A percentile compares a stretch with the other conserved stretches of the same genome.
Evolutionary conservation across 2,113 vertebrate genomes (phyloP).

Genomic region (Ancistrus triradiatus): DNA sequence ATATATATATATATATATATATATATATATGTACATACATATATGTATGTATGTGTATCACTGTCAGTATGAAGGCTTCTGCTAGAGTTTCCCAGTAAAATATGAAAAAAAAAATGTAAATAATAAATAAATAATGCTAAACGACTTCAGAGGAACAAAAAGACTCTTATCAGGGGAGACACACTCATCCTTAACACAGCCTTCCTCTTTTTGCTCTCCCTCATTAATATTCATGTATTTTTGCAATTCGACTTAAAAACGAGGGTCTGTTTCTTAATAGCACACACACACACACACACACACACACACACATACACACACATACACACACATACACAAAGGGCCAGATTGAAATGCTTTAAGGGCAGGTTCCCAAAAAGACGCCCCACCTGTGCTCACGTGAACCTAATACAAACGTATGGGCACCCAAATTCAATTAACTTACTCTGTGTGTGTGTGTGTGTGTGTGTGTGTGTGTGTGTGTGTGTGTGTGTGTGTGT

Average conservation of each 20-base stretch:
- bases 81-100: neutral
- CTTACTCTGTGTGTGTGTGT: conserved; percentile 50
- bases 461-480: conserved; percentile 47
- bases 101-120: neutral
- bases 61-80: neutral
- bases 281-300: neutral
- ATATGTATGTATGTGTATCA: neutral
- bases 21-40: too few relatives aligned
- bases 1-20: too few relatives aligned
- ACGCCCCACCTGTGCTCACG: conserved; percentile 24
- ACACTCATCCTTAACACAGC: conserved; percentile 44
- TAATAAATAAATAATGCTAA: conserved; percentile 30
- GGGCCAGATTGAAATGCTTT: too few relatives aligned
- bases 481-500: conserved; percentile 27
- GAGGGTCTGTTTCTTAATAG: conserved; percentile 55
- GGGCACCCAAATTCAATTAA: conserved; percentile 63
- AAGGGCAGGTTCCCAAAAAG: too few relatives aligned
- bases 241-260: conserved; percentile 55
- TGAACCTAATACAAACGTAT: conserved; percentile 51
- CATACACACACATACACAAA: conserved; percentile 13
- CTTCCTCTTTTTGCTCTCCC: conserved; percentile 25
- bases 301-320: neutral
- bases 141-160: conserved; percentile 64
- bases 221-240: conserved; percentile 72
- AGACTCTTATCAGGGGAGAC: conserved; percentile 74